These are phyloP conservation scores for Typhlichthys eigenmanni DNA, from an alignment of 2,797 vertebrate species.

Conservation along the genomic window DNA sequence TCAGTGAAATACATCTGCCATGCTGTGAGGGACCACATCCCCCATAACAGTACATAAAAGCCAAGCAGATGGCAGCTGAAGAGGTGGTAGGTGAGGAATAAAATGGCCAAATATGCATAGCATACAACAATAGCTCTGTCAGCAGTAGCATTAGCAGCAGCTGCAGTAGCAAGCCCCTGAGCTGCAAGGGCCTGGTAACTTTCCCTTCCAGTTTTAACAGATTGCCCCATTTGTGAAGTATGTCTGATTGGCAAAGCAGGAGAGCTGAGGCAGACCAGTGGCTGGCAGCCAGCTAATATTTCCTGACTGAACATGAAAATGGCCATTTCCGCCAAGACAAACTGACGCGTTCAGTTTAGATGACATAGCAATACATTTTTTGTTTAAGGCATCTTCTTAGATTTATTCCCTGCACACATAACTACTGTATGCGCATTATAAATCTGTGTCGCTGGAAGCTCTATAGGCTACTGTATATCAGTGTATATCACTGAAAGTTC, in stretches of 20 bases:
- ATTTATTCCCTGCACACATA: conserved; percentile 18
- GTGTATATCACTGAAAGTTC: conserved; percentile 10
- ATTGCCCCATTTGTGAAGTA: conserved; percentile 44
- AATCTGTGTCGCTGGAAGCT: conserved; percentile 8
- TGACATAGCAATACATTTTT: conserved; percentile 24
- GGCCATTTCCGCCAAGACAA: conserved; percentile 40
- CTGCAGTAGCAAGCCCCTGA: neutral
- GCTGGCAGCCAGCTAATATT: conserved; percentile 25
- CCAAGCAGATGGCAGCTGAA: neutral
- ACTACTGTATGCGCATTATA: conserved; percentile 21
- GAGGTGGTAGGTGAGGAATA: neutral
- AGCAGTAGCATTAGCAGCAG: neutral
- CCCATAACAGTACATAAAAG: neutral
- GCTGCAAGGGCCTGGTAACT: neutral
- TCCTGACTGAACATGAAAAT: conserved; percentile 28
- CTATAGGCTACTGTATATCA: neutral
- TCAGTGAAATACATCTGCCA: conserved; percentile 1
- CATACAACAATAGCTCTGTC: conserved; percentile 8
- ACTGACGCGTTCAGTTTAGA: conserved; percentile 44
- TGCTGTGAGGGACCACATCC: neutral
- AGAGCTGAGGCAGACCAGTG: conserved; percentile 20
- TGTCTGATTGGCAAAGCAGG: conserved; percentile 41
- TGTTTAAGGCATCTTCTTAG: conserved; percentile 32
- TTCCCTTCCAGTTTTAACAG: conserved; percentile 24
- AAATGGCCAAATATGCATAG: conserved; percentile 2